Base-by-base conservation (phyloP, 2,113 vertebrate species). In the Panthera tigris region DNA sequence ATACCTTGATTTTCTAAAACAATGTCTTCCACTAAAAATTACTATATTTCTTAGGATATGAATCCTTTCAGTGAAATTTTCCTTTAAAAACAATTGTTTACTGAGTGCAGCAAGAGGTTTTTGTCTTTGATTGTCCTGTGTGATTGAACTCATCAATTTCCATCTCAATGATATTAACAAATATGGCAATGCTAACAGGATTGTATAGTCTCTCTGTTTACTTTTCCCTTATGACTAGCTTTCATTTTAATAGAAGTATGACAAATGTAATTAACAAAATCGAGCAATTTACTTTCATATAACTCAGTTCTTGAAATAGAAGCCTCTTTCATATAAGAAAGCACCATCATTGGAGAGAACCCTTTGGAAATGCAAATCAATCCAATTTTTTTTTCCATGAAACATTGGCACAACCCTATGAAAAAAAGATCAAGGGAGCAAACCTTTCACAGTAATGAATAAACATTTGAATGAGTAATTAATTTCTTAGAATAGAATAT, bases 121-220 rank as follows among this genome's bases (percentile, higher is more conserved):
- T 91, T 80, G 39, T 61, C 31, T 68, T 68, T 69, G 5, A 52
- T 95, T 90, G 91, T 89, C 61, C 45, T 84, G 1, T 93, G 18
- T 93, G 65, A 94, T 16, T 85, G 12, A 98, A 96, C 29, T 81
- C 55, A 78, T 84, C 4, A 68, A 66, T 94, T 89, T 94, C n/a
- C 45, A 33, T 79, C 25, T 93, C 79, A 68, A 33, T 84, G 16
- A 73, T 91, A 48, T 36, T 65, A 92, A 73, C 15, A 82, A 65
- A 86, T n/a, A 82, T 0, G 83, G 92, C 13, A 84, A 88, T 85
- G 57, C 76, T 93, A 79, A 92, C 0, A 90, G 5, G 13, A 85
- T 4, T 3, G 0, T 48, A 71, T 0, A 55, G 25, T 68, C 19
- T 86, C 80, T 84, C 82, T 90, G 31, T 63, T 93, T 81, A 76